A percentile compares a stretch with the other conserved stretches of the same genome.
phyloP scores from a whole-genome alignment of 2,113 vertebrate species.

The Rhinogobius similis region DNA sequence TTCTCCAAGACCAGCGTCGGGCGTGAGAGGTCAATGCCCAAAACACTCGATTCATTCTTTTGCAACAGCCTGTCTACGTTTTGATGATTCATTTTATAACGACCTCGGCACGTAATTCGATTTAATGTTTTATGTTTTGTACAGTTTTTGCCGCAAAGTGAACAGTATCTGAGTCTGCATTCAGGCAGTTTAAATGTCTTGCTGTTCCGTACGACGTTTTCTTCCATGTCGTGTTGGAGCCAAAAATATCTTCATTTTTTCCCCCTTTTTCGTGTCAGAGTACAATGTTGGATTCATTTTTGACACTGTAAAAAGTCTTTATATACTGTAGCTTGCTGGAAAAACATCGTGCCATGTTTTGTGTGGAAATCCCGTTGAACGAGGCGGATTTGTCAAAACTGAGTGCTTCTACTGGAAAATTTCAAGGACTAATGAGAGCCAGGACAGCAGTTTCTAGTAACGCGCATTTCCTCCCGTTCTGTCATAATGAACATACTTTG shows the following conservation, averaged over 20 bases:
- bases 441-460: no score
- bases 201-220: background rate
- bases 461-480: no score
- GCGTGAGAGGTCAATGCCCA: background rate
- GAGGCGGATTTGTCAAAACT: background rate
- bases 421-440: no score
- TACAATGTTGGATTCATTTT: background rate
- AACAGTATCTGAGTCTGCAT: background rate
- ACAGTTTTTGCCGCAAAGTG: background rate
- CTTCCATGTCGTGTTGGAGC: background rate
- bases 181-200: background rate
- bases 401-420: no score
- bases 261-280: background rate
- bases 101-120: background rate
- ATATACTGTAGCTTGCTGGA: no score
- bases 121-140: background rate
- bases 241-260: background rate
- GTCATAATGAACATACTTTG: no score
- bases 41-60: background rate
- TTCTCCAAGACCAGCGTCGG: background rate
- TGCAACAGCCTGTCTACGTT: background rate
- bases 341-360: no score
- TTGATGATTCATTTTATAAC: background rate
- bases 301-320: background rate
- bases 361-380: background rate